phyloP scores from a whole-genome alignment of 2,797 vertebrate species.

The Microctenopoma lineatum region DNA sequence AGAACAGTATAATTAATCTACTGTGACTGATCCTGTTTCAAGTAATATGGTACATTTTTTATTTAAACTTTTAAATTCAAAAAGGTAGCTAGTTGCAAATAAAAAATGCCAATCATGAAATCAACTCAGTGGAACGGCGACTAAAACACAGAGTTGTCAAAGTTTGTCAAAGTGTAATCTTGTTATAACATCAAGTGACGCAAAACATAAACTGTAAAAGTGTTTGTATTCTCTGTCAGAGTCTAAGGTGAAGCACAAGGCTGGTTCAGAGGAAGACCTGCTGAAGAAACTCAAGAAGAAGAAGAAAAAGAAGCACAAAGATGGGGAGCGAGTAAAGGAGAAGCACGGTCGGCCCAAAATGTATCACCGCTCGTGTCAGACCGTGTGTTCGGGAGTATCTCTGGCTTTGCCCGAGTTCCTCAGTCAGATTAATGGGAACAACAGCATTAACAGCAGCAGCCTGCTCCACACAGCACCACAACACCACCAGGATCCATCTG shows the following conservation, averaged over 20 bases:
- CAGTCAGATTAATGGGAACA: constrained; percentile 74
- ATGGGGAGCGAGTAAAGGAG: constrained; percentile 93
- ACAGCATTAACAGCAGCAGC: constrained; percentile 45
- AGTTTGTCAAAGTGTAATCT: background rate
- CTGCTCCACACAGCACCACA: constrained; percentile 74
- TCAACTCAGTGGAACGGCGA: no score
- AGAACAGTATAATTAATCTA: background rate
- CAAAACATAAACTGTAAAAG: background rate
- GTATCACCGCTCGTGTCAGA: constrained; percentile 97
- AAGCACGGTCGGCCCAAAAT: constrained; percentile 91
- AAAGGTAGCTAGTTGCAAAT: background rate
- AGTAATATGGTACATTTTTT: background rate
- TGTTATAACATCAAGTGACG: background rate
- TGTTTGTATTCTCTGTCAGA: constrained; percentile 68
- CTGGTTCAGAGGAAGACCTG: constrained; percentile 88
- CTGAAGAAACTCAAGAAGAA: constrained; percentile 99
- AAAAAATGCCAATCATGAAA: background rate
- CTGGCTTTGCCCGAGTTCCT: constrained; percentile 74
- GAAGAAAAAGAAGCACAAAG: constrained; percentile 99
- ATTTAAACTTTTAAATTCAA: background rate
- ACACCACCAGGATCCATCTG: constrained; percentile 71
- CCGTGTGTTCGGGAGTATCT: constrained; percentile 89
- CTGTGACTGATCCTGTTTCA: background rate
- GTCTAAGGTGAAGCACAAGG: constrained; percentile 90
- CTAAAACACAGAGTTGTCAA: background rate